These are phyloP conservation scores for Cheiracanthium punctorium DNA, from an alignment of 2,888 invertebrate genomes.

Conservation along the genomic window DNA sequence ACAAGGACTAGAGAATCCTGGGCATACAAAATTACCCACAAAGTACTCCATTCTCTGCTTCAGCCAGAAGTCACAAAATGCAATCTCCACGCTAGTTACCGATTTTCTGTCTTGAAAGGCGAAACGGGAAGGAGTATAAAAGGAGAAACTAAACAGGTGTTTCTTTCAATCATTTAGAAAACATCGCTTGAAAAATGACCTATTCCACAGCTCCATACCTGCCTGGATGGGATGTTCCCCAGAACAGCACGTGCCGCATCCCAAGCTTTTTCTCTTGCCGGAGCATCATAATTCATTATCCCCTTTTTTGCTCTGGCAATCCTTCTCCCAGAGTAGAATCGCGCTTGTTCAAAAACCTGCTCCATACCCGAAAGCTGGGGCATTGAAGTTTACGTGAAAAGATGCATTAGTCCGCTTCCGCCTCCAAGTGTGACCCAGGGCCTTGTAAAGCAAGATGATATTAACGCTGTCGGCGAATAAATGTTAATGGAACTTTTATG, in stretches of 20 bases:
- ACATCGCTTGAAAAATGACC: neutral
- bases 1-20: too few relatives aligned
- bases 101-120: too few relatives aligned
- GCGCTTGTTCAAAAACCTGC: neutral
- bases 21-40: too few relatives aligned
- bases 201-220: neutral
- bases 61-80: too few relatives aligned
- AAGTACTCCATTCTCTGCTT: too few relatives aligned
- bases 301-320: neutral
- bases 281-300: neutral
- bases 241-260: too few relatives aligned
- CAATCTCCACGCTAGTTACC: too few relatives aligned
- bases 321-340: neutral
- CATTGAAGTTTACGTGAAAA: conserved; percentile 42
- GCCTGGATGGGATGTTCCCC: neutral
- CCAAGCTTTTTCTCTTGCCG: neutral
- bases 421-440: conserved; percentile 15
- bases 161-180: too few relatives aligned
- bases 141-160: too few relatives aligned
- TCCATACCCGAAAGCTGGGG: too few relatives aligned
- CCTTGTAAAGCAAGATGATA: conserved; percentile 25
- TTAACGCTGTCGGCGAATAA: conserved; percentile 28
- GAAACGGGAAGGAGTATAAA: too few relatives aligned
- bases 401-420: conserved; percentile 64
- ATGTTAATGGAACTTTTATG: conserved; percentile 58